A percentile compares a stretch with the other conserved stretches of the same genome.
Conservation (phyloP, 37 sponge, comb jelly and placozoan genomes). For the Crambe crambe region DNA sequence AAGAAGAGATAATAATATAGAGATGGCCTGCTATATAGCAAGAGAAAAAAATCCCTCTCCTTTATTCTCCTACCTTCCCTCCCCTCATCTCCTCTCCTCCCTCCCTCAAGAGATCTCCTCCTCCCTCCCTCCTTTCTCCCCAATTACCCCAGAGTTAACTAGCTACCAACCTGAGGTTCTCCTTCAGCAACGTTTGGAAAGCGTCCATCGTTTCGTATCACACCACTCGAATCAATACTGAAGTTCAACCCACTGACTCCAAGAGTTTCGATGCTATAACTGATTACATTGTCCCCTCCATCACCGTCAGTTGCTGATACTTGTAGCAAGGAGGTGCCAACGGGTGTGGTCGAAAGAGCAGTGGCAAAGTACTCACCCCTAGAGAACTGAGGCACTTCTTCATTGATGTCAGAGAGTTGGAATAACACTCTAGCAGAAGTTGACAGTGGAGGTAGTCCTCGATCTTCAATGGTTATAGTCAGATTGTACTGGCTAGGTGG, state of each 20-base stretch:
- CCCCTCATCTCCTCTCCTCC: no score
- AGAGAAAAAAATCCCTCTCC: background rate
- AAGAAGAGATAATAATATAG: no score
- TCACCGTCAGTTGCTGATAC: slow-evolving; percentile 63
- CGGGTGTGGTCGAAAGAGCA: slow-evolving; percentile 9
- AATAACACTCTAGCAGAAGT: slow-evolving; percentile 18
- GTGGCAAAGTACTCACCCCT: background rate
- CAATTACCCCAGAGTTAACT: no score
- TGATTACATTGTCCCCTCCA: slow-evolving; percentile 42
- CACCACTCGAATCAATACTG: slow-evolving; percentile 25
- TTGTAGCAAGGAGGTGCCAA: slow-evolving; percentile 29
- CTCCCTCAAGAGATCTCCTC: background rate
- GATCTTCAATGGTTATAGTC: slow-evolving; percentile 27
- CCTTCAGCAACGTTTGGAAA: slow-evolving; percentile 9
- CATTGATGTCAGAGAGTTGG: slow-evolving; percentile 46
- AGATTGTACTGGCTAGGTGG: background rate
- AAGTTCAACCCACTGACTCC: background rate
- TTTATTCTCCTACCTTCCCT: background rate
- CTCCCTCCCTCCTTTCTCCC: no score
- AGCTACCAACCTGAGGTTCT: slow-evolving; percentile 5
- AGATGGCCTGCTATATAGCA: background rate
- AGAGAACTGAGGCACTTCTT: slow-evolving; percentile 40
- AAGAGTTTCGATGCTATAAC: slow-evolving; percentile 17
- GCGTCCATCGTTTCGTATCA: background rate
- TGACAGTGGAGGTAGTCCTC: slow-evolving; percentile 20